phyloP scores from a whole-genome alignment of 2,113 vertebrate genomes.

The Penelope pileata region DNA sequence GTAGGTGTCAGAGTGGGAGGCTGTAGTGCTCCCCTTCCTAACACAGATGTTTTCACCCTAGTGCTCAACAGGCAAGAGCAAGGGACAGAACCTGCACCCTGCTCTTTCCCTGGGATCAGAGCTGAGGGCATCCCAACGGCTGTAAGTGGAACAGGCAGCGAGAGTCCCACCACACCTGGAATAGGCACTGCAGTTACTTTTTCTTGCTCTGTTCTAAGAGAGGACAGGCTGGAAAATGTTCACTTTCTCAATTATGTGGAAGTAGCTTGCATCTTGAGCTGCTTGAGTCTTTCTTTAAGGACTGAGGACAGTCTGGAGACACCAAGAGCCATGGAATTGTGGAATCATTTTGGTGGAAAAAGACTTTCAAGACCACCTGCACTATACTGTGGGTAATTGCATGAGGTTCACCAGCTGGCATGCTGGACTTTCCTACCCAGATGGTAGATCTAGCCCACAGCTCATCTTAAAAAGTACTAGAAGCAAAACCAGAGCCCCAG shows the following conservation, averaged over 20 bases:
- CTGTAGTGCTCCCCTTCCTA: neutral
- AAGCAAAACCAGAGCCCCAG: neutral
- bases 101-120: rapidly evolving
- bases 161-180: rapidly evolving
- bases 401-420: neutral
- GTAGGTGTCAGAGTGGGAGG: neutral
- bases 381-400: rapidly evolving
- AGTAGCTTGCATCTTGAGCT: neutral
- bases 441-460: neutral
- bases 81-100: rapidly evolving
- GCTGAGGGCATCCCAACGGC: neutral
- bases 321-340: neutral
- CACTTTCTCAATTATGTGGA: neutral
- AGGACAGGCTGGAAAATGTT: neutral
- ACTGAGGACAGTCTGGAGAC: neutral
- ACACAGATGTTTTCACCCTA: neutral
- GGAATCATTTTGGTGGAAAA: neutral
- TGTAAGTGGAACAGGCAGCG: neutral
- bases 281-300: neutral
- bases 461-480: neutral
- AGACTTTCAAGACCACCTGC: neutral
- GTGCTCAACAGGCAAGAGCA: rapidly evolving
- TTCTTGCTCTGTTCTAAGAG: neutral
- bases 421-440: neutral
- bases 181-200: neutral